phyloP scores from a whole-genome alignment of 2,888 invertebrate genomes.

The Aethes cnicana region DNA sequence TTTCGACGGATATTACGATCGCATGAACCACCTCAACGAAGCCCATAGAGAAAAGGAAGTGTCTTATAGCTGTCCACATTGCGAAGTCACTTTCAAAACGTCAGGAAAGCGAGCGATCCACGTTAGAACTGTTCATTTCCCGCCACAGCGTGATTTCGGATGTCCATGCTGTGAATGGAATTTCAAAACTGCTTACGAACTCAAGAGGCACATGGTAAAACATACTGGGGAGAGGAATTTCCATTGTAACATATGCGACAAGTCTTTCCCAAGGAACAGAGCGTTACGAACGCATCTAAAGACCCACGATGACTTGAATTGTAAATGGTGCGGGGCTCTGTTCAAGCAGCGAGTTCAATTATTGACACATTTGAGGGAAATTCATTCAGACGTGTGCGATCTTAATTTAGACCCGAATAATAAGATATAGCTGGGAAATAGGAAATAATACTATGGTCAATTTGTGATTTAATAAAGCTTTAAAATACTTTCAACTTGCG shows the following conservation, averaged over 20 bases:
- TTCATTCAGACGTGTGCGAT: conserved; percentile 49
- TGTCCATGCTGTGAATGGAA: conserved; percentile 67
- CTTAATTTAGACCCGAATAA: conserved; percentile 28
- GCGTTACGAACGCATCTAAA: conserved; percentile 61
- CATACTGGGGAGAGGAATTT: conserved; percentile 65
- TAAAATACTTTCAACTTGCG: too few species aligned
- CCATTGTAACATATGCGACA: conserved; percentile 61
- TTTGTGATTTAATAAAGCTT: conserved; percentile 20
- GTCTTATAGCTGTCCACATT: conserved; percentile 61
- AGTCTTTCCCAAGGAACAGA: conserved; percentile 59
- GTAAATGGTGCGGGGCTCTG: conserved; percentile 54
- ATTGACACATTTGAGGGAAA: conserved; percentile 48
- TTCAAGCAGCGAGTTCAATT: conserved; percentile 53
- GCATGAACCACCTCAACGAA: conserved; percentile 68
- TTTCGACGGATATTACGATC: conserved; percentile 65
- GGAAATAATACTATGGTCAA: background rate
- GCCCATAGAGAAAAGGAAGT: conserved; percentile 65
- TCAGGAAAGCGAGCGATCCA: conserved; percentile 67
- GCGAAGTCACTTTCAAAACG: conserved; percentile 65
- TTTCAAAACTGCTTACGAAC: conserved; percentile 65
- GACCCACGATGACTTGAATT: conserved; percentile 58
- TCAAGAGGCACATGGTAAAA: conserved; percentile 66
- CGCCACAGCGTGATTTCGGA: conserved; percentile 52
- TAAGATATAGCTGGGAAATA: conserved; percentile 15
- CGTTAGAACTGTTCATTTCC: conserved; percentile 61